A percentile compares a stretch with the other conserved stretches of the same genome.
Evolutionary conservation across 2,888 invertebrate species (phyloP).

Genomic region (Lepidochitona cinerea): DNA sequence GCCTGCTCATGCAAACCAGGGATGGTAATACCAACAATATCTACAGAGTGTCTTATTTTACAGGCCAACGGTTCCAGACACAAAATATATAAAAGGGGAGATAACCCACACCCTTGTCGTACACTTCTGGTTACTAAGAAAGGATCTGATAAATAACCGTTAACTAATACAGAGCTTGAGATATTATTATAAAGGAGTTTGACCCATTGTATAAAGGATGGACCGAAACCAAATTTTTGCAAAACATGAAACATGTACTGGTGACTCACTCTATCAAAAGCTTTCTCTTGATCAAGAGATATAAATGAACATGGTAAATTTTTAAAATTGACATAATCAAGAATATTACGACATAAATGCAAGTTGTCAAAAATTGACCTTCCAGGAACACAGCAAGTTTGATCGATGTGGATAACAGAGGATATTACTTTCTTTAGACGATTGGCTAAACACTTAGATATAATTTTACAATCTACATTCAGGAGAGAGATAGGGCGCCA

Average conservation of each 20-base stretch:
- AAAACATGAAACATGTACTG: background rate
- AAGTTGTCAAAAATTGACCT: background rate
- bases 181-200: background rate
- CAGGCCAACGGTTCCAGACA: background rate
- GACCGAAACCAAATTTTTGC: background rate
- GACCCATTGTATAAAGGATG: background rate
- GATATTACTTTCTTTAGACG: background rate
- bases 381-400: background rate
- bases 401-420: background rate
- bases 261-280: background rate
- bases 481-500: background rate
- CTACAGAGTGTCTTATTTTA: too few relatives aligned
- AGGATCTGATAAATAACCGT: background rate
- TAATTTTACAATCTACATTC: background rate
- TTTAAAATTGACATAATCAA: background rate
- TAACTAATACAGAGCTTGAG: background rate
- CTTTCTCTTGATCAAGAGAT: background rate
- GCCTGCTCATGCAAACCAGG: background rate
- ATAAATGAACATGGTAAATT: background rate
- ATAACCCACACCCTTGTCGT: background rate
- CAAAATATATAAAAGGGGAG: background rate
- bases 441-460: background rate
- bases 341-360: background rate
- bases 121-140: background rate
- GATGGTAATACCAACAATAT: too few relatives aligned